Percentiles rank a stretch among this genome's conserved stretches.
These are phyloP conservation scores for Neoitamus cyanurus DNA, from an alignment of 2,888 invertebrate species.

Conservation along the genomic window DNA sequence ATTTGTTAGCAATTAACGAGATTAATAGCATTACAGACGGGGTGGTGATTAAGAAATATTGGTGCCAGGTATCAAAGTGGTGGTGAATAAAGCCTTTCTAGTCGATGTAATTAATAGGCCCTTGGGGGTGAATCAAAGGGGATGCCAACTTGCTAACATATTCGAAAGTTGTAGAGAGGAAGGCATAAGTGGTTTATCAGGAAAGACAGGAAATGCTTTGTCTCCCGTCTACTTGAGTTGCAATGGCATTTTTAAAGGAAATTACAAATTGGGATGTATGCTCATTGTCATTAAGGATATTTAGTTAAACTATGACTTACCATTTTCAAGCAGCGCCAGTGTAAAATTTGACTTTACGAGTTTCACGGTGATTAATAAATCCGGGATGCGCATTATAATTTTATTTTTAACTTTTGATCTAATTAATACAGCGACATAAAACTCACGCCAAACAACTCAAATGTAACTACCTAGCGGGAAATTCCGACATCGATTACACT, in stretches of 20 bases:
- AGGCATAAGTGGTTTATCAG: not conserved
- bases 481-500: no score
- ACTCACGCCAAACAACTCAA: no score
- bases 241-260: not conserved
- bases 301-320: no score
- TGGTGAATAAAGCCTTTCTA: not conserved
- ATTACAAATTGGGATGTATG: not conserved
- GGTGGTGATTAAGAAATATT: constrained; percentile 37
- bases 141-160: constrained; percentile 6
- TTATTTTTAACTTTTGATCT: no score
- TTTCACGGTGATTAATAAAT: no score
- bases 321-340: no score
- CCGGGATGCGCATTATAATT: no score
- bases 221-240: not conserved
- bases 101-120: constrained; percentile 31
- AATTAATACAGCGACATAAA: no score
- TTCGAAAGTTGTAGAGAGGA: not conserved
- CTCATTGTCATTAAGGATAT: no score
- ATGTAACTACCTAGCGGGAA: no score
- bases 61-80: not conserved
- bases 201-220: not conserved
- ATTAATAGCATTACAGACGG: constrained; percentile 41
- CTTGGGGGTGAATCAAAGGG: constrained; percentile 4
- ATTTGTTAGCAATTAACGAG: constrained; percentile 48
- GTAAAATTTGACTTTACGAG: no score